Base-by-base conservation (phyloP, 2,113 vertebrate genomes). In the Strigops habroptila region DNA sequence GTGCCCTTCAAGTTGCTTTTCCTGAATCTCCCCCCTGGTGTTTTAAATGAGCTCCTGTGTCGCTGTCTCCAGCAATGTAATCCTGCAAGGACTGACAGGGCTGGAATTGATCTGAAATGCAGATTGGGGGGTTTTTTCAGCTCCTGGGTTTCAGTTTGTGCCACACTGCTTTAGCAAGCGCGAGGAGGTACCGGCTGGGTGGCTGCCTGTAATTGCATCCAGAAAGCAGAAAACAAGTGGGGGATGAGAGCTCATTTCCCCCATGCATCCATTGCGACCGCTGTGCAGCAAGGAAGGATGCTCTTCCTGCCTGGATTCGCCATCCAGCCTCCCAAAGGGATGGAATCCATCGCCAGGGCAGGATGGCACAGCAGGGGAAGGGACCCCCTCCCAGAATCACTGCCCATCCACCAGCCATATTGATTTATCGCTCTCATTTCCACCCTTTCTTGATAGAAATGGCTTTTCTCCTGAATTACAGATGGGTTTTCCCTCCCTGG, bases 31-130 rank as follows among this genome's bases (percentile, higher is more conserved):
- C 62, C 49, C 30, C n/a, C 16, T 33, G 60, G 15, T 48, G 73
- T 75, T 91, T 77, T n/a, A 62, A 39, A 81, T 49, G 63, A 85
- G 62, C 74, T 79, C 27, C 1, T 9, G 23, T 71, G 41, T 69
- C 1, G 0, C 84, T n/a, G 10, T n/a, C 87, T 94, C 71, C 62
- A 30, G 67, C 4, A 3, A 64, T 80, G 63, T 77, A 77, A 93
- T 88, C 85, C 87, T 93, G 84, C 90, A 88, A 88, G 90, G 75
- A 69, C 51, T 85, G 93, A 76, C 78, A 82, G n/a, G 75, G 53
- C 81, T 90, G 78, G 87, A 80, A 85, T 74, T 69, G 48, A 84
- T 80, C 82, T 94, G 87, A 95, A 97, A 97, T 90, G 93, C 94
- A 94, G 87, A 79, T 82, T 23, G 5, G 39, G 63, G 4, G 6